Evolutionary conservation across 1,140 invertebrate species (phyloP).

Genomic region (Tetramorium simillimum): DNA sequence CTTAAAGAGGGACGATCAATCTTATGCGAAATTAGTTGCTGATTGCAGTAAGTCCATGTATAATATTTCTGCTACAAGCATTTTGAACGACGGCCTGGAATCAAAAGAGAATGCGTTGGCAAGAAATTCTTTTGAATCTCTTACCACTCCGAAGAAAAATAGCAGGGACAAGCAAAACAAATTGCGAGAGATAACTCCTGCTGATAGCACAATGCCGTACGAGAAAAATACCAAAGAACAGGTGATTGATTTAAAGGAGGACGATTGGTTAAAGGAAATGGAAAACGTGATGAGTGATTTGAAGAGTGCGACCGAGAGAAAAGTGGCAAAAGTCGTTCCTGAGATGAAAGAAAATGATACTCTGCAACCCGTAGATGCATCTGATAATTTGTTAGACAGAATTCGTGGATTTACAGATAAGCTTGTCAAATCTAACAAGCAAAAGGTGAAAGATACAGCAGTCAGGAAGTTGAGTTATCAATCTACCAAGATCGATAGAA

Average conservation of each 20-base stretch:
- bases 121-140: neutral
- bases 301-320: slow-evolving; percentile 8
- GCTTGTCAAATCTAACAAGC: slow-evolving; percentile 44
- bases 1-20: slow-evolving; percentile 21
- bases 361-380: slow-evolving; percentile 13
- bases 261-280: slow-evolving; percentile 40
- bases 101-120: neutral
- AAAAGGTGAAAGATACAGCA: neutral
- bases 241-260: neutral
- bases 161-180: neutral
- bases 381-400: slow-evolving; percentile 52
- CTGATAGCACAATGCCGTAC: neutral
- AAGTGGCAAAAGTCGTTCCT: neutral
- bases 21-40: slow-evolving; percentile 67
- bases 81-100: neutral
- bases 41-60: slow-evolving; percentile 64
- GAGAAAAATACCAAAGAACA: neutral
- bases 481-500: neutral
- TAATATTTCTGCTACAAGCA: neutral
- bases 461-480: neutral
- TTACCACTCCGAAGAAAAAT: neutral
- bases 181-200: neutral
- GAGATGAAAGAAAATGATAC: slow-evolving; percentile 6
- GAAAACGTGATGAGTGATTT: slow-evolving; percentile 58
- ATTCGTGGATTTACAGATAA: neutral